Percentiles rank a stretch among this genome's conserved stretches.
Conservation (phyloP, 1,140 invertebrate species). For the Pollicipes pollicipes region DNA sequence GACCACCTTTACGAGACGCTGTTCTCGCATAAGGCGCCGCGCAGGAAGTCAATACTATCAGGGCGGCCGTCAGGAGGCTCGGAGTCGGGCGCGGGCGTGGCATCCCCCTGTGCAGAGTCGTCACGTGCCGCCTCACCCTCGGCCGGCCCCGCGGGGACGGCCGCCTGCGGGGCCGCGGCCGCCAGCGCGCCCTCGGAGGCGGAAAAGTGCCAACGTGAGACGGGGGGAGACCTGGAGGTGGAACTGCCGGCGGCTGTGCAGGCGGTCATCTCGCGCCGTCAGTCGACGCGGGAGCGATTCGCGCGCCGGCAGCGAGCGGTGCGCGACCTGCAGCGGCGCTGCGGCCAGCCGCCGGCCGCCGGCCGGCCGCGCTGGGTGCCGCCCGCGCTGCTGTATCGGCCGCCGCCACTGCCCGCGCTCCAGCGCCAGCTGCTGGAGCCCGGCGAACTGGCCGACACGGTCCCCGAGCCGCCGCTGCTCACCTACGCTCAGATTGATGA, state of each 20-base stretch:
- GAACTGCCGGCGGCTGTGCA: not conserved
- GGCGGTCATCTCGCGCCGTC: not conserved
- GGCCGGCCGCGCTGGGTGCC: not conserved
- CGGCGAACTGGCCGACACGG: not conserved
- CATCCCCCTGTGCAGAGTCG: too few relatives aligned
- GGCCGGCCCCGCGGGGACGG: too few relatives aligned
- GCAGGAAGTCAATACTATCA: too few relatives aligned
- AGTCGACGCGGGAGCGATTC: not conserved
- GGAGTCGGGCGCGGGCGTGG: too few relatives aligned
- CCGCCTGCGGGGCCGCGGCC: too few relatives aligned
- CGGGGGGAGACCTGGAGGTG: not conserved
- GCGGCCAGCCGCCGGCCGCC: not conserved
- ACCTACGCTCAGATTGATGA: not conserved
- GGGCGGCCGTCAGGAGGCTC: too few relatives aligned
- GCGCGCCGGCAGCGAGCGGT: not conserved
- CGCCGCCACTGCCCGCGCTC: not conserved
- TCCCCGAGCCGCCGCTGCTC: not conserved
- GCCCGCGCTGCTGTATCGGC: not conserved
- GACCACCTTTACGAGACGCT: not conserved
- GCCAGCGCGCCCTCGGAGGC: not conserved
- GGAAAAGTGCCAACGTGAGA: not conserved
- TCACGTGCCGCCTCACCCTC: too few relatives aligned
- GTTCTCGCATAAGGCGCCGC: not conserved
- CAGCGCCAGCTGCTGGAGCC: not conserved
- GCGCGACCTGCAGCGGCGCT: not conserved